A percentile compares a stretch with the other conserved stretches of the same genome.
Conservation (phyloP, 2,888 invertebrate genomes). For the Caenorhabditis doughertyi region DNA sequence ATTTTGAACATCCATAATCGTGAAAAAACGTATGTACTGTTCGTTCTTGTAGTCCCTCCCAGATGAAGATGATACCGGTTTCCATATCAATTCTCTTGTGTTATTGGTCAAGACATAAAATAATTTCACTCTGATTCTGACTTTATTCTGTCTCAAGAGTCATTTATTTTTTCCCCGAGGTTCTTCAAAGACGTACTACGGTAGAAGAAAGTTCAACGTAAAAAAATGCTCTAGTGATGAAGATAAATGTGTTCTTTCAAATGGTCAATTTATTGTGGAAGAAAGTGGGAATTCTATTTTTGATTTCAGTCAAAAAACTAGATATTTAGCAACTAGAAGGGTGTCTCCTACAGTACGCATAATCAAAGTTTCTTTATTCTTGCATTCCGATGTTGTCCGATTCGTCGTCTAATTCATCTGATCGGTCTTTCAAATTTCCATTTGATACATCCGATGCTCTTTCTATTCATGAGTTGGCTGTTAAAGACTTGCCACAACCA, state of each 20-base stretch:
- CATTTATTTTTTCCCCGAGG: too few relatives aligned
- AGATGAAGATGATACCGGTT: too few relatives aligned
- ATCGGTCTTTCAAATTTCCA: slow-evolving; percentile 45
- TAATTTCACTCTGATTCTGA: too few relatives aligned
- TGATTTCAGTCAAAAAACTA: slow-evolving; percentile 16
- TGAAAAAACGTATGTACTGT: too few relatives aligned
- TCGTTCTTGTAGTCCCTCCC: too few relatives aligned
- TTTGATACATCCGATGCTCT: slow-evolving; percentile 37
- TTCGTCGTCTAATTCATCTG: slow-evolving; percentile 47
- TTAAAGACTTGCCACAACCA: slow-evolving; percentile 48
- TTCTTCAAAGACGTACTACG: slow-evolving; percentile 9
- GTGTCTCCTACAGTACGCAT: neutral
- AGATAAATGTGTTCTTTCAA: slow-evolving; percentile 37
- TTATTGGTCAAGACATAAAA: too few relatives aligned
- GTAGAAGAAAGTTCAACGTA: slow-evolving; percentile 17
- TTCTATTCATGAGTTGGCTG: slow-evolving; percentile 46
- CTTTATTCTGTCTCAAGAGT: too few relatives aligned
- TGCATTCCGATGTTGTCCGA: slow-evolving; percentile 49
- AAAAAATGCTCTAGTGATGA: slow-evolving; percentile 27
- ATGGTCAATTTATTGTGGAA: slow-evolving; percentile 10
- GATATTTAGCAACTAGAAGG: neutral
- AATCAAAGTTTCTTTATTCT: neutral
- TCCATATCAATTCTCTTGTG: too few relatives aligned
- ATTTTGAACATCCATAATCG: too few relatives aligned
- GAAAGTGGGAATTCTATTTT: slow-evolving; percentile 46